These are phyloP conservation scores for Drosophila meridiana DNA, from an alignment of 2,888 invertebrate species.

Conservation along the genomic window DNA sequence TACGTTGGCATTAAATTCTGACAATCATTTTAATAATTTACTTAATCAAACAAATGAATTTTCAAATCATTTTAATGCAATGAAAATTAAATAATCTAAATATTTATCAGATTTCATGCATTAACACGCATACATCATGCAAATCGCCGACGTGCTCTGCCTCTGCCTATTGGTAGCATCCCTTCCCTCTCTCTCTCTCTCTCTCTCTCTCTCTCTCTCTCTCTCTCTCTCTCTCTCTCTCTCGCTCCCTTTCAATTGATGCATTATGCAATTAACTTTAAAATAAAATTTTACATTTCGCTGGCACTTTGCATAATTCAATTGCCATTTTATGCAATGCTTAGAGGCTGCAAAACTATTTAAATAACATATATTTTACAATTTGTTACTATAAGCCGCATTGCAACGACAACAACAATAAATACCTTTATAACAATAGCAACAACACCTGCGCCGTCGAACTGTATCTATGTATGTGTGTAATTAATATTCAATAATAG, in stretches of 20 bases:
- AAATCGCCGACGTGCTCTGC: neutral
- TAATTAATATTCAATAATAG: slow-evolving; percentile 36
- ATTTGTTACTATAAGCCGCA: slow-evolving; percentile 46
- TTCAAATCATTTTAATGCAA: neutral
- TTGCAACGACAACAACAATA: slow-evolving; percentile 11
- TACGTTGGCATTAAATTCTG: neutral
- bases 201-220: neutral
- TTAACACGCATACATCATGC: slow-evolving; percentile 26
- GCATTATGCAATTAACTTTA: slow-evolving; percentile 50
- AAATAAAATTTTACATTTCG: slow-evolving; percentile 44
- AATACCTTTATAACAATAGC: slow-evolving; percentile 5
- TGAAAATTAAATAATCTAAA: slow-evolving; percentile 8
- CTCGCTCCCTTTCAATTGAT: neutral
- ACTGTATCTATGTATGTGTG: neutral
- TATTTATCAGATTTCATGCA: slow-evolving; percentile 13
- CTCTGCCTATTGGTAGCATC: too few relatives aligned
- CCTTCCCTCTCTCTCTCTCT: neutral
- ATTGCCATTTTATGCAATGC: slow-evolving; percentile 38
- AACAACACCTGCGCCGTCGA: slow-evolving; percentile 24
- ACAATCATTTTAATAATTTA: neutral
- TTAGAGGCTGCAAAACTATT: slow-evolving; percentile 41
- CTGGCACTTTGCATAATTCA: slow-evolving; percentile 40
- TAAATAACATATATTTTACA: slow-evolving; percentile 49
- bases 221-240: neutral
- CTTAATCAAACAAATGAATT: neutral